Conservation (phyloP, 92 coral and sea anemone genomes). For the Palythoa grandis region DNA sequence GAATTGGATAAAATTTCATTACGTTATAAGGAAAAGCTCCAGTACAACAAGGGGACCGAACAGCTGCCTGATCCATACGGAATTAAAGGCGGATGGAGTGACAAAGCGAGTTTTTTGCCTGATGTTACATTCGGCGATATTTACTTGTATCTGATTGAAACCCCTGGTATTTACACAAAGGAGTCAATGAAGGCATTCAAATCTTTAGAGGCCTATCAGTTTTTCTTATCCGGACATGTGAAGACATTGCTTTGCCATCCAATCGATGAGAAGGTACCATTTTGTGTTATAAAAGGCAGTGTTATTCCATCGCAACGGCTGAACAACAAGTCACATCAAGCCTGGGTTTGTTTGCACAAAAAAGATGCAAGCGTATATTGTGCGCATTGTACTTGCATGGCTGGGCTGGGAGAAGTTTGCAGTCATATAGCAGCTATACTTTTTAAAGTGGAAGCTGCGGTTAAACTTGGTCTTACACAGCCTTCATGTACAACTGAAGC, state of each 20-base stretch:
- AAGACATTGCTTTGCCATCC: conserved; percentile 32
- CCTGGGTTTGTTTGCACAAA: conserved; percentile 58
- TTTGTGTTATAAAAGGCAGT: too few relatives aligned
- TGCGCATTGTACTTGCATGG: conserved; percentile 48
- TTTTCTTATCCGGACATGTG: conserved; percentile 15
- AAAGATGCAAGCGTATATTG: conserved; percentile 38
- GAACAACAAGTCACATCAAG: conserved; percentile 51
- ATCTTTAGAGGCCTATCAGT: conserved; percentile 20
- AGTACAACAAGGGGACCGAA: conserved; percentile 16
- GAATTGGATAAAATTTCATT: conserved; percentile 20
- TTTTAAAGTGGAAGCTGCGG: conserved; percentile 11
- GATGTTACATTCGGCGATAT: conserved; percentile 21
- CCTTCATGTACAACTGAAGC: not conserved
- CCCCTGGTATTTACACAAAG: conserved; percentile 17
- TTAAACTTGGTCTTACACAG: not conserved
- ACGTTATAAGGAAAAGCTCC: conserved; percentile 18
- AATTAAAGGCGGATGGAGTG: conserved; percentile 15
- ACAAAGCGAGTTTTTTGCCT: conserved; percentile 21
- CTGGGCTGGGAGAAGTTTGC: conserved; percentile 35
- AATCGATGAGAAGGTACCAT: not conserved
- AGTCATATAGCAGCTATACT: conserved; percentile 11
- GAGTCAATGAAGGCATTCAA: conserved; percentile 23
- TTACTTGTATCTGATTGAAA: conserved; percentile 8
- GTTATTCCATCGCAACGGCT: conserved; percentile 52
- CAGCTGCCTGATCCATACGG: conserved; percentile 22